A percentile compares a stretch with the other conserved stretches of the same genome.
These are phyloP conservation scores for Eleginops maclovinus DNA, from an alignment of 2,113 vertebrate species.

Conservation along the genomic window DNA sequence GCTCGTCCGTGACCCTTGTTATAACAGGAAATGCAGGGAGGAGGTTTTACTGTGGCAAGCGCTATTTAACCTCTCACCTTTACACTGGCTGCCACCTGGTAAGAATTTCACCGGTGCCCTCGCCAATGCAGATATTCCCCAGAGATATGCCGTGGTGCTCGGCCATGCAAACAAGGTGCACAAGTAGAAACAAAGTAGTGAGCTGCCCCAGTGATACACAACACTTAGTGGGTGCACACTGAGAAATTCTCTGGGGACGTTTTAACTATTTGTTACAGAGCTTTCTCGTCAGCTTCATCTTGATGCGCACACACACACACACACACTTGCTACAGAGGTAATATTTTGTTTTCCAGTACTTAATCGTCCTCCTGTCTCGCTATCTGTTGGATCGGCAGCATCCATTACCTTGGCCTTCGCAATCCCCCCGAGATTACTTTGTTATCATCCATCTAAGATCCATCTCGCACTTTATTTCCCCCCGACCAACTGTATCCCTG, in stretches of 20 bases:
- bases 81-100: constrained; percentile 10
- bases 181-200: neutral
- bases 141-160: neutral
- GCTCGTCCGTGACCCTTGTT: constrained; percentile 12
- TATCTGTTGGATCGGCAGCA: constrained; percentile 51
- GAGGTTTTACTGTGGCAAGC: constrained; percentile 1
- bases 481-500: constrained; percentile 10
- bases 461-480: constrained; percentile 40
- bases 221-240: neutral
- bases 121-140: constrained; percentile 16
- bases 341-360: constrained; percentile 63
- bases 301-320: neutral
- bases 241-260: neutral
- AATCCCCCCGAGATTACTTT: constrained; percentile 64
- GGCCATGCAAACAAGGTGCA: constrained; percentile 12
- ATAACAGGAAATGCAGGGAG: constrained; percentile 14
- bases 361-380: constrained; percentile 56
- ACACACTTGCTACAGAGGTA: constrained; percentile 24
- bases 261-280: constrained; percentile 16
- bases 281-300: constrained; percentile 25
- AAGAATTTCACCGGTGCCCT: constrained; percentile 32
- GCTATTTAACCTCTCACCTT: constrained; percentile 46
- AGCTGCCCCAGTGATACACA: neutral
- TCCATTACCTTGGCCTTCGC: constrained; percentile 62
- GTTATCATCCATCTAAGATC: constrained; percentile 68